A percentile compares a stretch with the other conserved stretches of the same genome.
These are phyloP conservation scores for Seira sanloemensis DNA, from an alignment of 2,888 invertebrate genomes.

Conservation along the genomic window DNA sequence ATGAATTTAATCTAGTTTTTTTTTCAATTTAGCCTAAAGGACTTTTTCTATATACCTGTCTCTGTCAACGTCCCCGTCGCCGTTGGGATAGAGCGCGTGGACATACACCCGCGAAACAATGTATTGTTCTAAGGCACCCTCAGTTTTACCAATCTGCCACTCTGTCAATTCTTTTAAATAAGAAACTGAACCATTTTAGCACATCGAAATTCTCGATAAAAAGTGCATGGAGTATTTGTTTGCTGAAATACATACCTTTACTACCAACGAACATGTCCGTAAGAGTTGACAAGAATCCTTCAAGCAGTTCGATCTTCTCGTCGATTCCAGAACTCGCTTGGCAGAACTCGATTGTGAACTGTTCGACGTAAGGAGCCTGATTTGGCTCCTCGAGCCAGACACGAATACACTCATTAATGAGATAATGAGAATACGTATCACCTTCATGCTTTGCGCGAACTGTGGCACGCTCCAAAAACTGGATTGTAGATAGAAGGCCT, in stretches of 20 bases:
- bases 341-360: slow-evolving; percentile 88
- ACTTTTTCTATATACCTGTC: slow-evolving; percentile 93
- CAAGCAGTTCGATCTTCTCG: slow-evolving; percentile 92
- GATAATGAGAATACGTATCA: slow-evolving; percentile 83
- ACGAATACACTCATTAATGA: slow-evolving; percentile 85
- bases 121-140: slow-evolving; percentile 91
- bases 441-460: slow-evolving; percentile 83
- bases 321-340: slow-evolving; percentile 85
- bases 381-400: slow-evolving; percentile 85
- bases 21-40: neutral
- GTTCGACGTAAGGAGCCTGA: slow-evolving; percentile 83
- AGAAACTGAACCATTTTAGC: neutral
- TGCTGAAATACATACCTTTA: slow-evolving; percentile 53
- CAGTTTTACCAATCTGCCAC: slow-evolving; percentile 84
- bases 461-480: slow-evolving; percentile 76
- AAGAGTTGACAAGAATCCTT: slow-evolving; percentile 84
- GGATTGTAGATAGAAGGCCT: slow-evolving; percentile 82
- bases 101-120: slow-evolving; percentile 94
- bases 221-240: slow-evolving; percentile 4
- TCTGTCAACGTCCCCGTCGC: slow-evolving; percentile 93
- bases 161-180: slow-evolving; percentile 66
- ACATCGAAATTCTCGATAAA: neutral
- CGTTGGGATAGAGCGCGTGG: slow-evolving; percentile 96
- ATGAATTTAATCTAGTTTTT: neutral
- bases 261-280: slow-evolving; percentile 66